Evolutionary conservation across 2,113 vertebrate species (phyloP).

Genomic region (Danionella cerebrum): DNA sequence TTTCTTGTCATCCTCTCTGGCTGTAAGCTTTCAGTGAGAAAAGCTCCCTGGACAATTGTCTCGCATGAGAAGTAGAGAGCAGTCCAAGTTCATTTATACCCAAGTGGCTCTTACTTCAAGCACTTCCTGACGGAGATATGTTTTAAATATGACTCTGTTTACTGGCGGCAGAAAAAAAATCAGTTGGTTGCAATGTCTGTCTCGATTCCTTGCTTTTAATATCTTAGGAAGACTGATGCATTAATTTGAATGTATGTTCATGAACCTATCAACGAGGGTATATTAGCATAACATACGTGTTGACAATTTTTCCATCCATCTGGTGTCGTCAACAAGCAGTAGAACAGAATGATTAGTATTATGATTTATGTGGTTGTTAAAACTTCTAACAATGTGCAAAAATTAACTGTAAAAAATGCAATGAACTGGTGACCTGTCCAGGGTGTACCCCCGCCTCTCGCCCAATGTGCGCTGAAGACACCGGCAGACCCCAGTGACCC

Average conservation of each 20-base stretch:
- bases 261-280: background rate
- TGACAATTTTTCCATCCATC: background rate
- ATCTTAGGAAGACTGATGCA: background rate
- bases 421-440: too few species aligned
- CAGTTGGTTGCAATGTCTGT: constrained; percentile 10
- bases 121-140: constrained; percentile 21
- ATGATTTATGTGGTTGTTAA: background rate
- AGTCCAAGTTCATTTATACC: constrained; percentile 25
- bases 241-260: background rate
- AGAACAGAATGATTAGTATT: background rate
- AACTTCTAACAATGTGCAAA: too few species aligned
- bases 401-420: too few species aligned
- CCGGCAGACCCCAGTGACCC: too few species aligned
- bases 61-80: background rate
- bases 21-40: constrained; percentile 37
- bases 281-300: background rate
- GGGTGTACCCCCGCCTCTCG: too few species aligned
- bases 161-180: background rate
- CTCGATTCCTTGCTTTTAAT: background rate
- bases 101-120: constrained; percentile 27
- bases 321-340: background rate
- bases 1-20: background rate
- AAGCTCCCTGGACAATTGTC: background rate
- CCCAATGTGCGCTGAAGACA: too few species aligned
- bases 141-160: constrained; percentile 4